A percentile compares a stretch with the other conserved stretches of the same genome.
These are phyloP conservation scores for Drosophila ogumai DNA, from an alignment of 1,140 invertebrate genomes.

Conservation along the genomic window DNA sequence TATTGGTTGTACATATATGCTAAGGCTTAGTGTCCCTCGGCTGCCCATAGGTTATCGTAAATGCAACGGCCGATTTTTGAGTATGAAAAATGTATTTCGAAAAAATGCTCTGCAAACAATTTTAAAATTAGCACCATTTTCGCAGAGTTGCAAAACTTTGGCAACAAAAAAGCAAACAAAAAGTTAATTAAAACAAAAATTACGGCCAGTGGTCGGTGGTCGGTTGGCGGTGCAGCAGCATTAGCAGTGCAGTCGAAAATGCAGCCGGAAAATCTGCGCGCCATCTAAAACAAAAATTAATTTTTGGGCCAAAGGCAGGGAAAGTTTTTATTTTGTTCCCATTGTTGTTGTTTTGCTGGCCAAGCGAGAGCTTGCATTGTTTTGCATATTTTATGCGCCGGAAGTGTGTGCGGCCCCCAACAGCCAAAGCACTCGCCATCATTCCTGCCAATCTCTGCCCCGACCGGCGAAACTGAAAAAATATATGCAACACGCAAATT, in stretches of 20 bases:
- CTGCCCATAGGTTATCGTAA: constrained; percentile 1
- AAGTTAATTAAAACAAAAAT: constrained; percentile 76
- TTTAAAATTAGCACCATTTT: constrained; percentile 56
- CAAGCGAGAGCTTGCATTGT: constrained; percentile 74
- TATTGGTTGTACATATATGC: background rate
- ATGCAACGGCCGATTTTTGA: background rate
- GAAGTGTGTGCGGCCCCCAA: constrained; percentile 61
- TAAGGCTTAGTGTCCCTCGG: background rate
- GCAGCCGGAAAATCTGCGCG: constrained; percentile 66
- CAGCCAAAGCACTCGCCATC: constrained; percentile 34
- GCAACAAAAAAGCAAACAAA: constrained; percentile 44
- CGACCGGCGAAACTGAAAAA: constrained; percentile 18
- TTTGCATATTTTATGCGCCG: constrained; percentile 80
- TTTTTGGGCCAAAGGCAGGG: constrained; percentile 58
- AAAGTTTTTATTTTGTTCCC: constrained; percentile 60
- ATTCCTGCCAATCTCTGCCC: constrained; percentile 17
- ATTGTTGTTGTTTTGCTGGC: constrained; percentile 40
- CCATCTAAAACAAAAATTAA: constrained; percentile 76
- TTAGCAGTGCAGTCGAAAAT: constrained; percentile 67
- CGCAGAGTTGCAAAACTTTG: constrained; percentile 41
- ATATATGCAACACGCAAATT: constrained; percentile 72
- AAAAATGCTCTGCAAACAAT: constrained; percentile 28
- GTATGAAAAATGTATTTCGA: constrained; percentile 31
- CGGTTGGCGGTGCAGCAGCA: constrained; percentile 61
- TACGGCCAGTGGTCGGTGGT: constrained; percentile 42